Conservation (phyloP, 2,888 invertebrate genomes). For the Acrobasis repandana region DNA sequence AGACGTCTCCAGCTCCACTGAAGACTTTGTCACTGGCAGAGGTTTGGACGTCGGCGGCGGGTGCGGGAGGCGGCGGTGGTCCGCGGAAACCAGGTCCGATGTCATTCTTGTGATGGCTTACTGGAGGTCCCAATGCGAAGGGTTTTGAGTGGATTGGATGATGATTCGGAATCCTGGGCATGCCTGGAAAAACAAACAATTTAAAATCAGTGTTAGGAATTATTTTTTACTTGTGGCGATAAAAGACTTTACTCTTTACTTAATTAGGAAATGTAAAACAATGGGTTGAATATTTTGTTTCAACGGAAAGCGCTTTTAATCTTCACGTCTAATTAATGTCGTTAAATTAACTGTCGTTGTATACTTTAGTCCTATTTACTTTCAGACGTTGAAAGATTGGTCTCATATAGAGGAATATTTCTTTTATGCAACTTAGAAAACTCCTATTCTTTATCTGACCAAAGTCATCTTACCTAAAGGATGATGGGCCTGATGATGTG, state of each 20-base stretch:
- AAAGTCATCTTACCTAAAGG: constrained; percentile 58
- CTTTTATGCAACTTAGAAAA: no score
- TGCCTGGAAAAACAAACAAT: constrained; percentile 54
- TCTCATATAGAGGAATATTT: no score
- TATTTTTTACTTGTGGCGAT: no score
- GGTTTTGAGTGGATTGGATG: constrained; percentile 78
- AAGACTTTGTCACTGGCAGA: constrained; percentile 85
- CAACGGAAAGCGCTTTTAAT: no score
- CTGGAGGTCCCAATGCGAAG: constrained; percentile 69
- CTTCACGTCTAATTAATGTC: no score
- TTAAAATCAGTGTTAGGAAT: not conserved
- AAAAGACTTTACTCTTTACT: no score
- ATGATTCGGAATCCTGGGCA: constrained; percentile 77
- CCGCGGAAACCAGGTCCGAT: constrained; percentile 87
- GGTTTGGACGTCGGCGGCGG: constrained; percentile 75
- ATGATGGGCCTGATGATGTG: constrained; percentile 84
- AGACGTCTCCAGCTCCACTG: constrained; percentile 87
- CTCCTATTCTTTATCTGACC: not conserved
- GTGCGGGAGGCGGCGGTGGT: constrained; percentile 82
- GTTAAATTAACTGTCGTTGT: no score
- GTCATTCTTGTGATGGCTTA: constrained; percentile 76
- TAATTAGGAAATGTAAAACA: no score
- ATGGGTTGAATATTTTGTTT: no score
- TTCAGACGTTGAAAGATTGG: no score
- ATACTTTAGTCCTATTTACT: no score